phyloP scores from a whole-genome alignment of 2,888 invertebrate genomes.

The Bembecia ichneumoniformis region DNA sequence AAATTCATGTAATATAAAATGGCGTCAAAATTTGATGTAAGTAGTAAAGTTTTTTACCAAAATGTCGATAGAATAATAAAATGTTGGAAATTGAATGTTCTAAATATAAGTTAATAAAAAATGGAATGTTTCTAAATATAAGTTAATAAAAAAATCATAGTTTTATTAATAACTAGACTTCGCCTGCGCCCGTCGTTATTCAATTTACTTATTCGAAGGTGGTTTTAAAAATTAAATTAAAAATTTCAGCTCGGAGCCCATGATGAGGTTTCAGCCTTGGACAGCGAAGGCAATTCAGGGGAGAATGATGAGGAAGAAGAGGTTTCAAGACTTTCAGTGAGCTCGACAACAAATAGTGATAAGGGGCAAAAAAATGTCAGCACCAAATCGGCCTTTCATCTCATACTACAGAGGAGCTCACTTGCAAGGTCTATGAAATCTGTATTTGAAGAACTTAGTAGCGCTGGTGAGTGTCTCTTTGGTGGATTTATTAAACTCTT shows the following conservation, averaged over 20 bases:
- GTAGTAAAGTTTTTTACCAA: too few relatives aligned
- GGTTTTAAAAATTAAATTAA: not conserved
- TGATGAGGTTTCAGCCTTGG: conserved; percentile 71
- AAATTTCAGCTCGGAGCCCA: conserved; percentile 61
- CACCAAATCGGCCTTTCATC: conserved; percentile 79
- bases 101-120: too few relatives aligned
- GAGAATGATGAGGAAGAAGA: conserved; percentile 61
- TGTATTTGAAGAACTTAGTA: conserved; percentile 83
- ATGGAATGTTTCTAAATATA: too few relatives aligned
- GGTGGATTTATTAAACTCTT: too few relatives aligned
- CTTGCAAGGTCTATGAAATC: conserved; percentile 88
- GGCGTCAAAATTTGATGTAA: too few relatives aligned
- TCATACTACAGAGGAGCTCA: conserved; percentile 85
- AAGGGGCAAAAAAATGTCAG: conserved; percentile 29
- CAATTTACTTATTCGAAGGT: too few relatives aligned
- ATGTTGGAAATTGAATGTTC: too few relatives aligned
- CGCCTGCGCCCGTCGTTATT: too few relatives aligned
- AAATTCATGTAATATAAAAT: too few relatives aligned
- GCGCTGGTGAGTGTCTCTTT: conserved; percentile 53
- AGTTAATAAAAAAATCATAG: too few relatives aligned
- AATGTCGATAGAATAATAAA: not conserved
- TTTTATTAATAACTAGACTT: too few relatives aligned
- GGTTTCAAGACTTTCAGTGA: conserved; percentile 47
- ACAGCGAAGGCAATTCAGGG: conserved; percentile 49
- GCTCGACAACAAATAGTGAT: conserved; percentile 39